phyloP scores from a whole-genome alignment of 1,140 invertebrate genomes.

The Ditylenchus dipsaci region DNA sequence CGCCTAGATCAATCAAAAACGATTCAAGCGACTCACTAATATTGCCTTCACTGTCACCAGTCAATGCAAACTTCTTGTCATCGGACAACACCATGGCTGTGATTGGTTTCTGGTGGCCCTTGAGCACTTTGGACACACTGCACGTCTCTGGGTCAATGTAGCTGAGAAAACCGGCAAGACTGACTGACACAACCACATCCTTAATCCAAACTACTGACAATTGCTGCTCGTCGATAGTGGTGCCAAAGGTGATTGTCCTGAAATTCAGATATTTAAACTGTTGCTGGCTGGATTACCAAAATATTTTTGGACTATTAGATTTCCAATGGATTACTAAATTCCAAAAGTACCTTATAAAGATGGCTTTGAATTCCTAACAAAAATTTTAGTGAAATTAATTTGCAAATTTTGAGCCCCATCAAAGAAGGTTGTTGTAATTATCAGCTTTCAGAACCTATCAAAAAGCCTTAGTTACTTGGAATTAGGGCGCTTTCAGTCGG shows the following conservation, averaged over 20 bases:
- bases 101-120: slow-evolving; percentile 96
- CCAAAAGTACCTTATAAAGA: too few relatives aligned
- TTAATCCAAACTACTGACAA: slow-evolving; percentile 86
- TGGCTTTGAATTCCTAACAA: too few relatives aligned
- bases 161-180: slow-evolving; percentile 87
- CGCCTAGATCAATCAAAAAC: too few relatives aligned
- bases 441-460: too few relatives aligned
- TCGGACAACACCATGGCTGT: slow-evolving; percentile 78
- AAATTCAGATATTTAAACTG: slow-evolving; percentile 32
- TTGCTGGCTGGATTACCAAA: too few relatives aligned
- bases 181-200: slow-evolving; percentile 85
- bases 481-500: too few relatives aligned
- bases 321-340: too few relatives aligned
- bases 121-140: slow-evolving; percentile 71
- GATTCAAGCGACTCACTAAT: slow-evolving; percentile 65
- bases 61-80: slow-evolving; percentile 75
- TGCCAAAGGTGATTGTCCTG: slow-evolving; percentile 54
- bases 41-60: slow-evolving; percentile 84
- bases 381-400: too few relatives aligned
- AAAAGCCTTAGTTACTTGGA: too few relatives aligned
- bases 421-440: too few relatives aligned
- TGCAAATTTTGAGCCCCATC: too few relatives aligned
- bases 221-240: slow-evolving; percentile 63
- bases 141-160: slow-evolving; percentile 86
- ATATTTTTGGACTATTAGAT: too few relatives aligned